Conservation (phyloP, 2,113 vertebrate species). For the Colossoma macropomum region DNA sequence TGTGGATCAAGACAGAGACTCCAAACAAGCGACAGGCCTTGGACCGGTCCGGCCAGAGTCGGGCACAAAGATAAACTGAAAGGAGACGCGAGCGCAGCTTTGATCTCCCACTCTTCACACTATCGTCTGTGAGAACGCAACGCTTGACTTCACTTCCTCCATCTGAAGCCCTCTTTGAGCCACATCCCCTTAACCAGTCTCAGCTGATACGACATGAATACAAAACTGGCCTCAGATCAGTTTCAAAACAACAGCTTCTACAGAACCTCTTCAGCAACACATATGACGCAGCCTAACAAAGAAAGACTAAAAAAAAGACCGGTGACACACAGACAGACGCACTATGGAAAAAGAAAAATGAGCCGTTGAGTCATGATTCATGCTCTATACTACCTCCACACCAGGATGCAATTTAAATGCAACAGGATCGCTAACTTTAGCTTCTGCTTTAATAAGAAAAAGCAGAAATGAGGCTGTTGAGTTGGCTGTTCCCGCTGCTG, state of each 20-base stretch:
- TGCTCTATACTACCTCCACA: no score
- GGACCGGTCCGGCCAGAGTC: neutral
- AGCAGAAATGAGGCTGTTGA: neutral
- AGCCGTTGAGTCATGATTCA: neutral
- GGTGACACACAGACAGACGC: neutral
- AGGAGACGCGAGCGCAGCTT: neutral
- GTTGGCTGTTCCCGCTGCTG: neutral
- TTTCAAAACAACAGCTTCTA: neutral
- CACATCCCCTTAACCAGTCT: neutral
- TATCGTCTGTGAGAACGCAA: neutral
- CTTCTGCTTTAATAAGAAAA: neutral
- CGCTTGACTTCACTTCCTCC: slow-evolving; percentile 19
- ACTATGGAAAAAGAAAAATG: slow-evolving; percentile 4
- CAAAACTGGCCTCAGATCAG: neutral
- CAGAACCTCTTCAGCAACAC: neutral
- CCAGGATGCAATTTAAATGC: neutral
- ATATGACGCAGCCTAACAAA: neutral
- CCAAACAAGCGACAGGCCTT: no score
- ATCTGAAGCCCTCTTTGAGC: neutral
- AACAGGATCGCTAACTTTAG: neutral
- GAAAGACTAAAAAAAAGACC: neutral
- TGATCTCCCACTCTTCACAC: neutral
- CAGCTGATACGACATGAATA: neutral
- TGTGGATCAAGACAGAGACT: neutral
- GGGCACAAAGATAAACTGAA: neutral